These are phyloP conservation scores for Amphipyra berbera DNA, from an alignment of 2,888 invertebrate species.

Conservation along the genomic window DNA sequence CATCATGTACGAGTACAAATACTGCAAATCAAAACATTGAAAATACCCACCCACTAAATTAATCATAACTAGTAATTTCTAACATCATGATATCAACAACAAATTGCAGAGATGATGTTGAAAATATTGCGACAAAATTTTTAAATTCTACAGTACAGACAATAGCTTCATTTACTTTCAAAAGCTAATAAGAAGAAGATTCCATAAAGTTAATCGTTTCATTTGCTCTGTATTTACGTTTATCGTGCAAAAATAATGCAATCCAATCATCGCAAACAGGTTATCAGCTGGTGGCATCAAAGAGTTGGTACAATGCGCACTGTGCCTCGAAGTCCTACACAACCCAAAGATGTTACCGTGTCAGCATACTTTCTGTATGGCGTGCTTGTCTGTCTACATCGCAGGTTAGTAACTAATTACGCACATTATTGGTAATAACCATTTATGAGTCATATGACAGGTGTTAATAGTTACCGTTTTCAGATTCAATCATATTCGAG, in stretches of 20 bases:
- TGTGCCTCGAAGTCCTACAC: conserved; percentile 89
- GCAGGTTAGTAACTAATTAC: conserved; percentile 65
- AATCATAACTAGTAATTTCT: conserved; percentile 3
- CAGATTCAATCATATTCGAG: conserved; percentile 77
- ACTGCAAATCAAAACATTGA: conserved; percentile 7
- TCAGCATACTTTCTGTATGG: conserved; percentile 92
- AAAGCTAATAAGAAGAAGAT: neutral
- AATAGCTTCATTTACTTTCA: neutral
- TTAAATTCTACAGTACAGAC: too few species aligned
- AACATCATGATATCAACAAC: too few species aligned
- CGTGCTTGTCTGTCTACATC: conserved; percentile 88
- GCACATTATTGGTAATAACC: conserved; percentile 22
- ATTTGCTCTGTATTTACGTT: conserved; percentile 25
- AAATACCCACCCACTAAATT: conserved; percentile 1
- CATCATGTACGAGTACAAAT: neutral
- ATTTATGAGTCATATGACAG: conserved; percentile 8
- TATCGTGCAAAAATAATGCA: conserved; percentile 32
- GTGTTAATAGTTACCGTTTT: conserved; percentile 48
- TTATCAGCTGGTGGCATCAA: conserved; percentile 86
- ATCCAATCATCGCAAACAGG: conserved; percentile 54
- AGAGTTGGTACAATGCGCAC: conserved; percentile 90
- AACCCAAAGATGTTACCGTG: conserved; percentile 91
- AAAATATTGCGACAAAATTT: too few species aligned
- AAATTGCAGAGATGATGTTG: too few species aligned
- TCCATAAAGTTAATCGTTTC: conserved; percentile 32